These are phyloP conservation scores for Melipona quadrifasciata DNA, from an alignment of 1,140 invertebrate species.

Conservation along the genomic window DNA sequence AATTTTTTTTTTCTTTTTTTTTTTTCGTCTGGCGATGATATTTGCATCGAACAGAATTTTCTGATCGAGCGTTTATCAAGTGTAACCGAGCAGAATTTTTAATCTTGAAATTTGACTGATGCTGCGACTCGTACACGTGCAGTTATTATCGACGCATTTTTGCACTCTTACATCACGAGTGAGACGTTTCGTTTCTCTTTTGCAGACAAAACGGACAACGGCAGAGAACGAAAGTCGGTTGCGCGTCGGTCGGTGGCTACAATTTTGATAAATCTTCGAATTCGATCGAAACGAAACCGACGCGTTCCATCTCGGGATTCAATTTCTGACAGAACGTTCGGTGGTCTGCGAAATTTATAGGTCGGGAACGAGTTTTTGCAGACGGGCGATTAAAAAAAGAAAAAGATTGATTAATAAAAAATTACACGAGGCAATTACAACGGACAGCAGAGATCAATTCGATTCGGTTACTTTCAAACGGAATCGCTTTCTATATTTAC, in stretches of 20 bases:
- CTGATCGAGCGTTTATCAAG: too few relatives aligned
- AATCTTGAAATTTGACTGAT: too few relatives aligned
- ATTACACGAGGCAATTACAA: background rate
- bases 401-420: background rate
- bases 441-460: background rate
- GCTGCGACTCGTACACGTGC: too few relatives aligned
- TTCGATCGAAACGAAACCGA: background rate
- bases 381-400: background rate
- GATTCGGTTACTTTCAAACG: background rate
- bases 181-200: background rate
- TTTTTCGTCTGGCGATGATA: too few relatives aligned
- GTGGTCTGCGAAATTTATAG: background rate
- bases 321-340: background rate
- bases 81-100: too few relatives aligned
- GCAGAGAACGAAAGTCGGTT: background rate
- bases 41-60: too few relatives aligned
- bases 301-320: background rate
- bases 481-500: slow-evolving; percentile 7
- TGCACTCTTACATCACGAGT: background rate
- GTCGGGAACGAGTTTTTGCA: background rate
- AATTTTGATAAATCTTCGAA: background rate
- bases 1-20: too few relatives aligned
- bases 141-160: background rate
- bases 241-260: background rate
- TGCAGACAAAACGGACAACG: background rate